These are phyloP conservation scores for Psylliodes chrysocephalus DNA, from an alignment of 2,888 invertebrate species.

Conservation along the genomic window DNA sequence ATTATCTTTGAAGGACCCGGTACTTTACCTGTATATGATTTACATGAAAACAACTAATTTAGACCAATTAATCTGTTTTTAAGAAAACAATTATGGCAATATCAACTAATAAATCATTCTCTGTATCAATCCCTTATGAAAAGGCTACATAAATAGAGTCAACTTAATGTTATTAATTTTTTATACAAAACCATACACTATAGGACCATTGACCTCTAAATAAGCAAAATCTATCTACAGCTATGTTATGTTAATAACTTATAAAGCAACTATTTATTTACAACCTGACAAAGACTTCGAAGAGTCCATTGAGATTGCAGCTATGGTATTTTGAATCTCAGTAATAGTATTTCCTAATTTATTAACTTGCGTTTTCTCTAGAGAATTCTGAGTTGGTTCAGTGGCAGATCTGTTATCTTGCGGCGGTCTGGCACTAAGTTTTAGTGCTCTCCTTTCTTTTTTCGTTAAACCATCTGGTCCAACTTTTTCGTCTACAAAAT, in stretches of 20 bases:
- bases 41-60: no score
- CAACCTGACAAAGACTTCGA: conserved; percentile 42
- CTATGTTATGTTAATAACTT: background rate
- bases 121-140: no score
- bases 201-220: no score
- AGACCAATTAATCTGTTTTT: no score
- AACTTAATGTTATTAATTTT: no score
- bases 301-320: conserved; percentile 15
- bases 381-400: background rate
- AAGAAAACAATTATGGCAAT: no score
- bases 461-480: conserved; percentile 51
- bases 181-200: no score
- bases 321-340: conserved; percentile 13
- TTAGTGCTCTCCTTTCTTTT: conserved; percentile 56
- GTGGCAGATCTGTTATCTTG: conserved; percentile 57
- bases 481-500: conserved; percentile 39
- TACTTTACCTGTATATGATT: no score
- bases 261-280: background rate
- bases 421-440: conserved; percentile 58
- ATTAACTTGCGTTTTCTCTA: conserved; percentile 48
- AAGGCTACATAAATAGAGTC: no score
- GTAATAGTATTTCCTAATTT: background rate
- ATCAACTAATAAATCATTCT: no score
- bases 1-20: no score
- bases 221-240: no score